Evolutionary conservation across 2,113 vertebrate genomes (phyloP).

Genomic region (Oplegnathus fasciatus): DNA sequence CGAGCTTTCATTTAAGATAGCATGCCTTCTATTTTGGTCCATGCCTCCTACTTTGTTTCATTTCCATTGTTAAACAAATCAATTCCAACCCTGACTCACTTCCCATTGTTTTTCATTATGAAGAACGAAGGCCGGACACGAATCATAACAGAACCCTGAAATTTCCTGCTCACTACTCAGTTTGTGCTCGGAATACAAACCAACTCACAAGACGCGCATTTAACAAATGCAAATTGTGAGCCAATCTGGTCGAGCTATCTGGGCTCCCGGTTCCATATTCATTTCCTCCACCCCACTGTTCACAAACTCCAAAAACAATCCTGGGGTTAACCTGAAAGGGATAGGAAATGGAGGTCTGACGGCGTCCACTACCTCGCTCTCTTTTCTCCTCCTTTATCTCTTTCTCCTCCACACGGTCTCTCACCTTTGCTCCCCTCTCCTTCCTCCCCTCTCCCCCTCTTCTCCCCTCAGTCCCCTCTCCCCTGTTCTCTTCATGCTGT

Average conservation of each 20-base stretch:
- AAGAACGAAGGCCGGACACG: conserved; percentile 77
- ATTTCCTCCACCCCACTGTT: conserved; percentile 76
- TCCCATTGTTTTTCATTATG: conserved; percentile 84
- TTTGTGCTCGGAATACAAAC: conserved; percentile 82
- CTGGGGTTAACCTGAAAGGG: conserved; percentile 68
- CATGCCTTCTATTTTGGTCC: conserved; percentile 75
- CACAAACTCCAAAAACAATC: conserved; percentile 72
- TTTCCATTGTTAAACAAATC: conserved; percentile 85
- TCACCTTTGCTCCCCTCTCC: conserved; percentile 76
- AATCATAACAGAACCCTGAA: conserved; percentile 81
- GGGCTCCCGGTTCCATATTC: conserved; percentile 74
- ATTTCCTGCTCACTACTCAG: conserved; percentile 80
- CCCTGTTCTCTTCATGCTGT: conserved; percentile 96
- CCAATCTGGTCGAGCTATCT: conserved; percentile 75
- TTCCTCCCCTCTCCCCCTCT: conserved; percentile 70
- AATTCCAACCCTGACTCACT: conserved; percentile 81
- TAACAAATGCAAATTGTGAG: conserved; percentile 82
- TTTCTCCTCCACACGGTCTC: conserved; percentile 61
- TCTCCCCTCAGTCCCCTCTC: conserved; percentile 88
- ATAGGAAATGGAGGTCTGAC: conserved; percentile 74
- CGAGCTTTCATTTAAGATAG: conserved; percentile 75
- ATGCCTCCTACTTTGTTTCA: conserved; percentile 82
- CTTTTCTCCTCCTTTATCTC: conserved; percentile 60
- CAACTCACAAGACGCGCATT: conserved; percentile 71
- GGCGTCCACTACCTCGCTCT: conserved; percentile 62